Base-by-base conservation (phyloP, 30 jellyfish, hydroid and myxozoan genomes). In the Hydractinia symbiolongicarpus region DNA sequence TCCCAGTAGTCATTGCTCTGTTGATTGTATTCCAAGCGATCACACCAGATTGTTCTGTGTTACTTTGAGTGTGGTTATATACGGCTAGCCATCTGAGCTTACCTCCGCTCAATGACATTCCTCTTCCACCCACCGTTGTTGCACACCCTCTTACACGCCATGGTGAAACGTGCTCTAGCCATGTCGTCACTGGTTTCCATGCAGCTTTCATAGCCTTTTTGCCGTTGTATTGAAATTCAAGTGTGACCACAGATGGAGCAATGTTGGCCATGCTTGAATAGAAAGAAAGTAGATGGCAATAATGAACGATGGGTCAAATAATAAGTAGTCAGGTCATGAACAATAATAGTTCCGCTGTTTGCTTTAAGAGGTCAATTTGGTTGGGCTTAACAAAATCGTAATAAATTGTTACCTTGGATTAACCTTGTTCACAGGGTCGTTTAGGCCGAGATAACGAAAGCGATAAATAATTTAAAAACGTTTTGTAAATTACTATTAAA, bases 1-100 rank as follows among this genome's bases (percentile, higher is more conserved):
- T 71, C 7, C 61, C 80, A 50, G 50, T 60, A 50, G 80, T 71
- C 9, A 20, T 19, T 19, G 80, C 40, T 11, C 40, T 53, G 60
- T 20, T 50, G 3, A 19, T 20, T 19, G 40, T 20, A 15, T 19
- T 20, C 80, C 61, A 50, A 19, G 9, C 56, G n/a, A 71, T 71
- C 13, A 20, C 61, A 19, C 80, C 80, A 5, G 61, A 20, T 20
- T 71, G 80, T 50, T 71, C 80, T 71, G 15, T 49, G n/a, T 30
- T 30, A 8, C 56, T 50, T 71, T 71, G 80, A 10, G 80, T 71
- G 80, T 71, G 61, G 16, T 71, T 71, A 5, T 71, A 71, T 3
- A 71, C 40, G 9, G 80, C 80, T 60, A 71, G 61, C 80, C 80
- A 71, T 71, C 16, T 13, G 56, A 71, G n/a, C 51, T 71, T 71